Base-by-base conservation (phyloP, 2,797 vertebrate genomes). In the Dromococcyx pavoninus region DNA sequence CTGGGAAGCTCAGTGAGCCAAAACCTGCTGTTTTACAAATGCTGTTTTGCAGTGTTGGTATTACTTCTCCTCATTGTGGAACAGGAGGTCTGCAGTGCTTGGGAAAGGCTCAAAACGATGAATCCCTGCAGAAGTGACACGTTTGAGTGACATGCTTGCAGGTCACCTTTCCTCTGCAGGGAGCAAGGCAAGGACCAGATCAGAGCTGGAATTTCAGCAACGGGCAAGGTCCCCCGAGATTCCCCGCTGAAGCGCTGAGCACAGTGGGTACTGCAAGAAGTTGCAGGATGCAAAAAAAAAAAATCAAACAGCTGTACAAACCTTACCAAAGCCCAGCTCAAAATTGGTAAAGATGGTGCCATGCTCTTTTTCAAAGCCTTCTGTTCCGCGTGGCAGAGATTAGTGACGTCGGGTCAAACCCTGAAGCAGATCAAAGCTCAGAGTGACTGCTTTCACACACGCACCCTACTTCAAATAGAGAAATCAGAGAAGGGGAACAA, bases 361-460 rank as follows among this genome's bases (percentile, higher is more conserved):
- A 41, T 5, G 27, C 35, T 57, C 53, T 56, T 51, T 41, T 65
- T 23, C 12, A 58, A 85, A 86, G 41, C 10, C 0, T 57, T 44
- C 70, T 57, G 41, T 62, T 76, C 53, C 58, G 19, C 28, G 7
- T 53, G 73, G 39, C 5, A 5, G 58, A 61, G 48, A 60, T 75
- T 60, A 23, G 71, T 5, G 74, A 56, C 0, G 0, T 3, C 2
- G 64, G 77, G 67, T 69, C 86, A 88, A 78, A 88, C 35, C 66
- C 71, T 57, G 62, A 43, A 69, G 56, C 24, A 23, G 35, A 90
- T 71, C 77, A 76, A 91, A 96, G 94, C 84, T 92, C 67, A 61
- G 73, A 61, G 30, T 4, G 7, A 27, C 70, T 76, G 50, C n/a
- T 83, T 58, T 83, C 46, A 48, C 27, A 22, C 25, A 44, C 7